Evolutionary conservation across 2,888 invertebrate genomes (phyloP), one percentile per base, ranked within the genome.

Genomic region (Leucoptera coffeella): DNA sequence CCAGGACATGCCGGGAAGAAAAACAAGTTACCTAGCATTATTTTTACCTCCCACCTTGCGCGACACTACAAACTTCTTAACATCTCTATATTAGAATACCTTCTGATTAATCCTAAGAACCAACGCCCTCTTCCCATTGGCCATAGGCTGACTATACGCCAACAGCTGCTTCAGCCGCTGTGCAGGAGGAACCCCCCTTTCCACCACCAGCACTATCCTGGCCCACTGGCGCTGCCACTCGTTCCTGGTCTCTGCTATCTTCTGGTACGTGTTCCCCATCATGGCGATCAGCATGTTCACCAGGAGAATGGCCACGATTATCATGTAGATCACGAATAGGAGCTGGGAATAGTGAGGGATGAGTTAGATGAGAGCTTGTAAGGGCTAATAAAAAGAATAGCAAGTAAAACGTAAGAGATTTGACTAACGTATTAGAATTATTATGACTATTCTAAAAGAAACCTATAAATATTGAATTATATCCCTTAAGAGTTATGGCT

Each of bases 171-270:
- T 82, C 23, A 89, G 62, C 14, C 97, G 71, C 48, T 92, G 89
- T 8, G 82, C 77, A 0, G 95, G 94, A 29, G 88, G 85, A 1
- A 97, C 91, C n/a, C 95, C 94, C 53, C 97, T 75, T 54, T 99
- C 97, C 12, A 97, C 91, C 19, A 97, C 95, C 34, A 97, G 67
- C 17, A 97, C 96, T 33, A 97, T 97, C 37, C 96, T 75, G 0
- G 97, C 97, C 96, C 96, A 97, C 80, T 96, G 76, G 46, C 97
- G 71, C 57, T 96, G 94, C 95, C 96, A 97, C 57, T 97, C 96
- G 52, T 96, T 96, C 38, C 91, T 78, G 1, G 95, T 94, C 60
- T 95, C 93, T 1, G 93, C 93, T 39, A 97, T 95, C 65, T 94
- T 91, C 55, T 94, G 93, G 52, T 97, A 99, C 3, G 97, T 97